Evolutionary conservation across 1,140 invertebrate species (phyloP), one percentile per base, ranked within the genome.

Genomic region (Trichonephila clavipes): DNA sequence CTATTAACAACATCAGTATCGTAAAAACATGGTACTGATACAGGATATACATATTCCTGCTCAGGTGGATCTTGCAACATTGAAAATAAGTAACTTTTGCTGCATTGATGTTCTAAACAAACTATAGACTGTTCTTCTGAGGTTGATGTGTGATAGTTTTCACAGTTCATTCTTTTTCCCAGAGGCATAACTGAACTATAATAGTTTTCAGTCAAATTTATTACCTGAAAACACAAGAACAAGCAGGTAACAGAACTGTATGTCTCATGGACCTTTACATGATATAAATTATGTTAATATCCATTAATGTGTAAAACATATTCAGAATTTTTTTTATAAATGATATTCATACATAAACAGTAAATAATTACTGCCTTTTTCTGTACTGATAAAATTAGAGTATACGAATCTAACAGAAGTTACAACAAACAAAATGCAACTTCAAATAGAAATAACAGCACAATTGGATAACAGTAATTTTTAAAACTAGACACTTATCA

Each of bases 151-250:
- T 19, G 21, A 85, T 85, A 2, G 10, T 10, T 69, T 77, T 77
- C 72, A 64, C 16, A 64, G 62, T 64, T 81, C 72, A 28, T 34
- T 59, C 51, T 85, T 61, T 61, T 59, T 85, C 7, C 58, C 40
- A 59, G 51, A 12, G 83, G n/a, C 83, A 85, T 85, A 85, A 16
- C 21, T 61, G 51, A 51, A 85, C 44, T 21, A 61, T 61, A 85
- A 85, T 85, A n/a, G 24, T 85, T 85, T 58, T 85, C 83, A 59
- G 83, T 85, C 44, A 85, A 51, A 51, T 51, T 51, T 85, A 59
- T 85, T 85, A 85, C 83, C 83, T 85, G 83, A 58, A 85, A 85
- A 61, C 83, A 85, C 44, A 85, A 85, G 83, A 85, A 85, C n/a
- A 85, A 85, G 51, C 21, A 85, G 44, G 40, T 85, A 59, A 51